Conservation (phyloP, 2,888 invertebrate genomes). For the Silvanus unidentatus region DNA sequence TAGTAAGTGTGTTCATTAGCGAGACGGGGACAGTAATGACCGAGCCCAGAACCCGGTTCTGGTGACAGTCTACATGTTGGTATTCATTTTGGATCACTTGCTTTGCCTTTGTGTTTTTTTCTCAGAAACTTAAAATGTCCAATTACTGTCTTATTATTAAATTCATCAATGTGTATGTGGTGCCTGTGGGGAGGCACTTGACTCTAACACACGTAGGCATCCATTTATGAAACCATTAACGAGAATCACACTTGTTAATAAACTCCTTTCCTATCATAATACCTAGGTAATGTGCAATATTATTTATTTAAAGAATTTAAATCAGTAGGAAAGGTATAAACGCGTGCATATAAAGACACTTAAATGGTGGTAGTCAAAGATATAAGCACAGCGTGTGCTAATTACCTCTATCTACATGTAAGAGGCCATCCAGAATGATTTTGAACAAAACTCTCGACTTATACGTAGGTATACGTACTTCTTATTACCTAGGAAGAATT, state of each 20-base stretch:
- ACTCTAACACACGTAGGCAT: too few relatives aligned
- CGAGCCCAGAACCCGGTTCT: conserved; percentile 17
- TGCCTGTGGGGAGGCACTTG: too few relatives aligned
- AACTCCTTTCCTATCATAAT: too few relatives aligned
- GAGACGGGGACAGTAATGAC: conserved; percentile 36
- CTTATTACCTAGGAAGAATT: too few relatives aligned
- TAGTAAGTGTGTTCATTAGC: conserved; percentile 41
- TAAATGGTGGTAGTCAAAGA: conserved; percentile 6
- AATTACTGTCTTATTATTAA: too few relatives aligned
- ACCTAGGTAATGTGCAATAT: conserved; percentile 12
- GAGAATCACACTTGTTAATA: too few relatives aligned
- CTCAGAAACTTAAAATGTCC: too few relatives aligned
- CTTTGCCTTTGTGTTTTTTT: too few relatives aligned
- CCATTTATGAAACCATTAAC: too few relatives aligned
- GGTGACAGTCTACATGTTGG: conserved; percentile 11
- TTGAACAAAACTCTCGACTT: conserved; percentile 6
- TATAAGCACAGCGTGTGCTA: conserved; percentile 29
- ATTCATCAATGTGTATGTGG: too few relatives aligned
- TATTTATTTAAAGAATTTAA: conserved; percentile 11
- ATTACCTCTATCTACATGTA: conserved; percentile 23
- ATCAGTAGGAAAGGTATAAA: conserved; percentile 14
- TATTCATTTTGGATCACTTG: too few relatives aligned
- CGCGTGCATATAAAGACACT: background rate
- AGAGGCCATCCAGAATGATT: background rate
- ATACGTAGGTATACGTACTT: too few relatives aligned